These are phyloP conservation scores for Dipodomys stephensi DNA, from an alignment of 2,113 vertebrate genomes.

Conservation along the genomic window DNA sequence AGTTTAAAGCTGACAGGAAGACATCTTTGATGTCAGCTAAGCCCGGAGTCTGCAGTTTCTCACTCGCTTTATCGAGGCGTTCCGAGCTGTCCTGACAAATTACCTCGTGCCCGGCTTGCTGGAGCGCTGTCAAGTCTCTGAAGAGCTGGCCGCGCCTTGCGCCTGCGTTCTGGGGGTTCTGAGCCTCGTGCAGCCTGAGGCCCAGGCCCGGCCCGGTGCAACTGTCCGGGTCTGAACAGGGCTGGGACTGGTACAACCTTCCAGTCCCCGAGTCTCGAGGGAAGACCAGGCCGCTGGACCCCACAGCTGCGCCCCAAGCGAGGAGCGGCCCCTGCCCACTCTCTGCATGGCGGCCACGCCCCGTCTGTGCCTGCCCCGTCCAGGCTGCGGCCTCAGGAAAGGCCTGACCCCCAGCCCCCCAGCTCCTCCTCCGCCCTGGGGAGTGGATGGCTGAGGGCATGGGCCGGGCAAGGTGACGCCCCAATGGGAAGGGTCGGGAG, in stretches of 20 bases:
- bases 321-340: too few relatives aligned
- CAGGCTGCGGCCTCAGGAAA: background rate
- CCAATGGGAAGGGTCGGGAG: accelerated
- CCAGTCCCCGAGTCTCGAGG: background rate
- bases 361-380: accelerated
- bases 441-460: too few relatives aligned
- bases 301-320: background rate
- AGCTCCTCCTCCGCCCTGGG: too few relatives aligned
- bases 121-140: background rate
- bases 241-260: too few relatives aligned
- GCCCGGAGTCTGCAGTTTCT: slow-evolving; percentile 44
- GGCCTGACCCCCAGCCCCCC: background rate
- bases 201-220: accelerated
- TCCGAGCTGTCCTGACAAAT: slow-evolving; percentile 43
- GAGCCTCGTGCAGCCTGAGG: too few relatives aligned
- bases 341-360: too few relatives aligned
- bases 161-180: background rate
- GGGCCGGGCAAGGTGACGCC: accelerated
- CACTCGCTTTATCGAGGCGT: background rate
- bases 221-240: background rate
- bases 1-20: background rate
- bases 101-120: accelerated
- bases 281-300: background rate
- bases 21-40: slow-evolving; percentile 61
- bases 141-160: background rate